Evolutionary conservation across 2,888 invertebrate genomes (phyloP).

Genomic region (Calameuta idolon): DNA sequence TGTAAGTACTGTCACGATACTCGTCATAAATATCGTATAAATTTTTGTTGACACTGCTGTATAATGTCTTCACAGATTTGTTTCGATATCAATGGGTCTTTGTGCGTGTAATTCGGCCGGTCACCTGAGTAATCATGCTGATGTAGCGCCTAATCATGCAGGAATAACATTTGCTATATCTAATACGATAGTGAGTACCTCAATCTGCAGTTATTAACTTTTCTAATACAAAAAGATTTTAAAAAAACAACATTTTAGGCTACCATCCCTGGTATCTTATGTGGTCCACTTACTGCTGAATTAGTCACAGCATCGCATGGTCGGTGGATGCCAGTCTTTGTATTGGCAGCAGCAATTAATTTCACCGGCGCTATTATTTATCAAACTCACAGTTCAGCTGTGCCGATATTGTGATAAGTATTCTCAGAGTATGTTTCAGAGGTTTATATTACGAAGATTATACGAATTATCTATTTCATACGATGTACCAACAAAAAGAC

Average conservation of each 20-base stretch:
- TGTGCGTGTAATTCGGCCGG: constrained; percentile 83
- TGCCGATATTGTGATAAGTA: constrained; percentile 71
- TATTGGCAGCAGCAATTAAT: constrained; percentile 78
- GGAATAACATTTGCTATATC: constrained; percentile 83
- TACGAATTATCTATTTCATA: background rate
- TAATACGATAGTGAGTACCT: constrained; percentile 74
- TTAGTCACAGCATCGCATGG: constrained; percentile 78
- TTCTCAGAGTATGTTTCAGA: background rate
- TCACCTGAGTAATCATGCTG: constrained; percentile 82
- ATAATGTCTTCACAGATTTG: constrained; percentile 67
- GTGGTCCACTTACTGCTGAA: constrained; percentile 82
- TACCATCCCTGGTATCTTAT: constrained; percentile 80
- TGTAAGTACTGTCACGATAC: constrained; percentile 67
- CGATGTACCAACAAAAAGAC: no score
- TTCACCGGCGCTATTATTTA: constrained; percentile 80
- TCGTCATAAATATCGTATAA: background rate
- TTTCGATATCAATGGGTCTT: constrained; percentile 80
- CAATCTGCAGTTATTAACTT: background rate
- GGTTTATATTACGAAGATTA: background rate
- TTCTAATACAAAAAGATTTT: background rate
- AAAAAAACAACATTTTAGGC: constrained; percentile 67
- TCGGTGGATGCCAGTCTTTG: constrained; percentile 81
- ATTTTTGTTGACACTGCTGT: constrained; percentile 1
- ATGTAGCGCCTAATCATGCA: constrained; percentile 82
- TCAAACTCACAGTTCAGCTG: constrained; percentile 78